phyloP scores from a whole-genome alignment of 2,113 vertebrate species.

The Agelaius tricolor region DNA sequence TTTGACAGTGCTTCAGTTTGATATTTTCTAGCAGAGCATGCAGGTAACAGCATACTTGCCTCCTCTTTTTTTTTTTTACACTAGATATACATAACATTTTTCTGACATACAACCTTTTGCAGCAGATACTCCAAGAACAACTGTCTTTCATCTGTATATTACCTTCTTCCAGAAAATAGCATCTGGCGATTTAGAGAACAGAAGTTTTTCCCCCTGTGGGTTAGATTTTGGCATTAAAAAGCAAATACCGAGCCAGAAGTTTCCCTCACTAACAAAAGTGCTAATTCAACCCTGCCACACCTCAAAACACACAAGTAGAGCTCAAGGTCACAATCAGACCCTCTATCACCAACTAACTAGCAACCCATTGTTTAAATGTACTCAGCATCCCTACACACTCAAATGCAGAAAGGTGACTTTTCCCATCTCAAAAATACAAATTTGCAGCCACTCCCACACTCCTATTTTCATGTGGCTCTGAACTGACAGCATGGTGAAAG shows the following conservation, averaged over 20 bases:
- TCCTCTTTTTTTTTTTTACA: neutral
- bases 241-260: neutral
- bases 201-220: neutral
- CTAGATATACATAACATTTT: neutral
- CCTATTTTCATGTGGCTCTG: neutral
- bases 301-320: neutral
- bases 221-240: constrained; percentile 15
- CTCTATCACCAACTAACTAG: neutral
- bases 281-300: neutral
- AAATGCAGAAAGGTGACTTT: neutral
- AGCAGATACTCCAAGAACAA: neutral
- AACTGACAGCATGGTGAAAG: neutral
- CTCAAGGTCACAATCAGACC: neutral
- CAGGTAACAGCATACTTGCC: neutral
- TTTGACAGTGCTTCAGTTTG: neutral
- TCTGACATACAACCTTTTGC: neutral
- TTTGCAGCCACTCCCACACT: neutral
- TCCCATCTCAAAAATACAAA: neutral
- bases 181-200: neutral
- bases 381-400: neutral
- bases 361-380: neutral
- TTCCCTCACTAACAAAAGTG: neutral
- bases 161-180: neutral
- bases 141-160: neutral
- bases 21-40: neutral